Percentiles rank a stretch among this genome's conserved stretches.
phyloP scores from a whole-genome alignment of 1,140 invertebrate genomes.

The Zaprionus kolodkinae region DNA sequence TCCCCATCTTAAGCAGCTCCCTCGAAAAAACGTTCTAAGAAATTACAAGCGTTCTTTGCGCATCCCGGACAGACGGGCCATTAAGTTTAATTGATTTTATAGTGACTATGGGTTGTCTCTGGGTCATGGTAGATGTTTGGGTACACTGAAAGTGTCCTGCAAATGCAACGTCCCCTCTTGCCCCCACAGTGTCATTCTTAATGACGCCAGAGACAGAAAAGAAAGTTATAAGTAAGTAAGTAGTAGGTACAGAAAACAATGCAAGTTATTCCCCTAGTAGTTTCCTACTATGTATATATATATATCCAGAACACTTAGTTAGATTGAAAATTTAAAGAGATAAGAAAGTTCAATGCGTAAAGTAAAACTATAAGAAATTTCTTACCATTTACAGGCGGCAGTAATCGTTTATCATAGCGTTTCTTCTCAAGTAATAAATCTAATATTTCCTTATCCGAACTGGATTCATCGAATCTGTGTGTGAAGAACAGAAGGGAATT shows the following conservation, averaged over 20 bases:
- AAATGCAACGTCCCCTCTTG: neutral
- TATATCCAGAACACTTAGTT: constrained; percentile 54
- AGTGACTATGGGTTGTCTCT: constrained; percentile 50
- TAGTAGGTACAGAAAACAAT: constrained; percentile 14
- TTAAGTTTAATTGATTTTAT: constrained; percentile 73
- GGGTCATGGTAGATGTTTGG: constrained; percentile 13
- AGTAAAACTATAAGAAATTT: constrained; percentile 25
- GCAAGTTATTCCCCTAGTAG: constrained; percentile 40
- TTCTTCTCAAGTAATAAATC: constrained; percentile 91
- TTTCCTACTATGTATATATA: neutral
- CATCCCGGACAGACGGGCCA: constrained; percentile 46
- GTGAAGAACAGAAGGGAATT: constrained; percentile 43
- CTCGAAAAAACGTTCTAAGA: constrained; percentile 21
- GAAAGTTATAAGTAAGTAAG: constrained; percentile 11
- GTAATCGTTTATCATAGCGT: constrained; percentile 93
- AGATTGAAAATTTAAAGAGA: constrained; percentile 55
- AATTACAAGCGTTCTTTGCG: constrained; percentile 41
- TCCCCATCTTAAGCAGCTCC: neutral
- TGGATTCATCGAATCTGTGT: constrained; percentile 93
- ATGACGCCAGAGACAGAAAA: constrained; percentile 35
- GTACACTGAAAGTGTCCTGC: constrained; percentile 16
- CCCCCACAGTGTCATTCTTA: constrained; percentile 11
- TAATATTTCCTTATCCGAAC: constrained; percentile 95
- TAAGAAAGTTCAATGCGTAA: constrained; percentile 8
- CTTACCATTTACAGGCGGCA: constrained; percentile 93